phyloP scores from a whole-genome alignment of 1,140 invertebrate genomes.

The Anoplolepis gracilipes region DNA sequence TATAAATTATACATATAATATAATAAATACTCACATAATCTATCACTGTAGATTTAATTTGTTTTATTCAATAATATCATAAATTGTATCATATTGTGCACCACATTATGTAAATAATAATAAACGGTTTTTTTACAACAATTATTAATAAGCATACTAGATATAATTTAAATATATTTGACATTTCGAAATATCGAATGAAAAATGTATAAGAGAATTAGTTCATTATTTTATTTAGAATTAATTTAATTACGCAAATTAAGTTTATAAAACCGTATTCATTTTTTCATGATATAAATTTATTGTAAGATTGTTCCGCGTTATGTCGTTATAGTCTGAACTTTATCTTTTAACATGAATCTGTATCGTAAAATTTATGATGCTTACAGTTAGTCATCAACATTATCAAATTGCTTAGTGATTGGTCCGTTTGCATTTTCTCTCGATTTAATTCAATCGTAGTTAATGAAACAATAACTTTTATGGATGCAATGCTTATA shows the following conservation, averaged over 20 bases:
- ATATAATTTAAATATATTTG: background rate
- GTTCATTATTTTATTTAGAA: background rate
- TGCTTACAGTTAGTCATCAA: background rate
- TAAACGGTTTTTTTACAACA: background rate
- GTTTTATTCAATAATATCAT: background rate
- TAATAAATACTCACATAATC: background rate
- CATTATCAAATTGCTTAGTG: background rate
- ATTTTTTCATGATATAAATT: background rate
- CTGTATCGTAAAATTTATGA: background rate
- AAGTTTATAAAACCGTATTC: background rate
- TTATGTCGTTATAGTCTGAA: background rate
- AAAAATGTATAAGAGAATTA: background rate
- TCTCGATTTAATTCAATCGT: background rate
- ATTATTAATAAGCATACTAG: background rate
- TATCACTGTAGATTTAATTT: background rate
- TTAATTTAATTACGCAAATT: background rate
- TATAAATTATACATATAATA: too few relatives aligned
- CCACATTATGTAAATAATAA: background rate
- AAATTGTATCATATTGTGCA: background rate
- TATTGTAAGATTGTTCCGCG: background rate
- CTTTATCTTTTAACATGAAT: background rate
- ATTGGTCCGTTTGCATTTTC: background rate
- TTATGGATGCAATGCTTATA: slow-evolving; percentile 16
- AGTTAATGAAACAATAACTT: slow-evolving; percentile 28
- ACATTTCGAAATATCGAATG: background rate